Evolutionary conservation across 2,113 vertebrate species (phyloP), one percentile per base, ranked within the genome.

Genomic region (Otocyon megalotis): DNA sequence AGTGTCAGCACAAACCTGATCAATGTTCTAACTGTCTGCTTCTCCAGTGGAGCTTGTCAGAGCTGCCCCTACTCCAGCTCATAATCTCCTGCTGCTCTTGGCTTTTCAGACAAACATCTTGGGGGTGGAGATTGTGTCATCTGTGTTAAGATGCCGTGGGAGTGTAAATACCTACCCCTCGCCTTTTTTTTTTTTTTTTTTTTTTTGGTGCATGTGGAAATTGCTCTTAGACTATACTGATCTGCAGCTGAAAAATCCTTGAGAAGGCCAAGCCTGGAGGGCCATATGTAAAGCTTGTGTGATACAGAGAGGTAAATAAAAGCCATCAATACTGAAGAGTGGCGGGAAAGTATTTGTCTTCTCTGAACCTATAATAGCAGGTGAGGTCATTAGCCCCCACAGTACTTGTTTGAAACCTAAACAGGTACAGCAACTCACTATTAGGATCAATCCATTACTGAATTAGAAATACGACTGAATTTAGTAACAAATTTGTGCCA

Each of bases 401-500:
- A 54, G 90, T 74, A 93, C 92, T 82, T 91, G 50, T 94, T 30
- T 97, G 95, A 98, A 96, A 97, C 90, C 97, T 96, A 96, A 90
- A 93, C 14, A 83, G 63, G 28, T 97, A 98, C 69, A 98, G 50
- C 93, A 96, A 93, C 80, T 97, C 95, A 84, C 95, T 77, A 84
- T 74, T 28, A 96, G 94, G 97, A 98, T 90, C 96, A 60, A 2
- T 86, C 97, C 96, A 96, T 60, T 98, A 98, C 97, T 96, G 97
- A 97, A 98, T 98, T 97, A 98, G 93, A 98, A 98, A 98, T 96
- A 97, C 4, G 63, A 60, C 88, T 96, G 94, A 94, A 82, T 98
- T 98, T 95, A 97, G 97, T 97, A 98, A 97, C 89, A 97, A 96
- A 76, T 97, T 97, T 97, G 97, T 98, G 97, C 98, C 98, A 97